Conservation (phyloP, 2,113 vertebrate genomes). For the Pluvianellus socialis region DNA sequence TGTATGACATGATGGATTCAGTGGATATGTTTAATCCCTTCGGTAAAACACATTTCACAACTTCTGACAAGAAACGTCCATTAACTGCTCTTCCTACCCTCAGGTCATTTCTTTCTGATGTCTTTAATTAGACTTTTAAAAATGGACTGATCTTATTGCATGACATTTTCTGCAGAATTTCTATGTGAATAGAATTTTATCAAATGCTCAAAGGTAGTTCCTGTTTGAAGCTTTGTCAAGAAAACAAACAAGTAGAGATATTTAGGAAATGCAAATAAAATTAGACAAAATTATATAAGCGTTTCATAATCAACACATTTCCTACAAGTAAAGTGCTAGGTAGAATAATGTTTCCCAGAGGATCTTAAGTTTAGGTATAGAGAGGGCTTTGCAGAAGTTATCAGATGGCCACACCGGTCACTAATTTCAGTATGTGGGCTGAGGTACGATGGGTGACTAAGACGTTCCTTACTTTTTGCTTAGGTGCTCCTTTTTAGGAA, state of each 20-base stretch:
- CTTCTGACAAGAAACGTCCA: conserved; percentile 12
- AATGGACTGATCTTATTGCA: neutral
- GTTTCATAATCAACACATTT: neutral
- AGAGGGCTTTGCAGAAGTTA: neutral
- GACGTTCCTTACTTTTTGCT: neutral
- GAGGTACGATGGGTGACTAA: neutral
- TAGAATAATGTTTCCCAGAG: neutral
- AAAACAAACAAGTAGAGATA: neutral
- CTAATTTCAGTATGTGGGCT: neutral
- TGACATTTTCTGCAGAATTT: conserved; percentile 22
- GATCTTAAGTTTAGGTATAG: neutral
- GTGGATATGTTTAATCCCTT: neutral
- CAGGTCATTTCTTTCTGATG: neutral
- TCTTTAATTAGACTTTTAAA: conserved; percentile 53
- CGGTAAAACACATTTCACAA: conserved; percentile 29
- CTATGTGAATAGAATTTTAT: neutral
- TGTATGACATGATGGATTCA: neutral
- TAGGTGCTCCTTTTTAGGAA: neutral
- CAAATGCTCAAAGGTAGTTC: neutral
- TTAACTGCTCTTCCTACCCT: conserved; percentile 17
- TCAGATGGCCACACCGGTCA: neutral
- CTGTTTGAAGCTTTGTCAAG: neutral
- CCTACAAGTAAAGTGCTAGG: neutral
- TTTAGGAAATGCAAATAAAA: neutral
- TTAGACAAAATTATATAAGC: neutral